Evolutionary conservation across 2,888 invertebrate genomes (phyloP), one percentile per base, ranked within the genome.

Genomic region (Nomada flava): DNA sequence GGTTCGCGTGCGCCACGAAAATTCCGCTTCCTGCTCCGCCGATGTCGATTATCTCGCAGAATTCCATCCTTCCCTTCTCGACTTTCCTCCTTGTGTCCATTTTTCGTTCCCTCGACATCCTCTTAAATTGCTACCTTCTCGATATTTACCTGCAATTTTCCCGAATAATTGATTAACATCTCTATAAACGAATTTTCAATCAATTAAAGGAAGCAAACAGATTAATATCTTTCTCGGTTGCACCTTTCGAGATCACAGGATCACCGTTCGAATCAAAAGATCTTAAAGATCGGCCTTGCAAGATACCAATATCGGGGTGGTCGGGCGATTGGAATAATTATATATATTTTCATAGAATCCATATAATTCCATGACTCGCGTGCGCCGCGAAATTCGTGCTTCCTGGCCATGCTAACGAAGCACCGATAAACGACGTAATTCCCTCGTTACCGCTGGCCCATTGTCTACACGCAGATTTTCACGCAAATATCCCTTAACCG

Each of bases 1-100:
- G 59, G 67, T 55, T 85, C 81, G 83, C 84, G 88, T 87, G 82
- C 74, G 81, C 76, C 63, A 82, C 70, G 80, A 83, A 83, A 85
- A 83, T 87, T 78, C 76, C 79, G 60, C 65, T 82, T 87, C 79
- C 87, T 79, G 82, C 55, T 73, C 55, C 36, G 42, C n/a, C 68
- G n/a, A 79, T 75, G 79, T 47, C 64, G 82, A 82, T 80, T 73
- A 69, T 81, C 76, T 82, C 82, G 60, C 76, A 52, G 70, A 77
- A 82, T 70, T 69, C 59, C 44, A 59, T 71, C 50, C 23, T 53
- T 62, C 29, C 55, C 9, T 55, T 36, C 20, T 23, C 75, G 62
- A 52, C n/a, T 23, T 44, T 36, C 23, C 13, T 42, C 29, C 44
- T 44, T 62, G 10, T 26, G 3, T 44, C 29, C n/a, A 13, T n/a